phyloP scores from a whole-genome alignment of 2,797 vertebrate species.

The Vespertilio murinus region DNA sequence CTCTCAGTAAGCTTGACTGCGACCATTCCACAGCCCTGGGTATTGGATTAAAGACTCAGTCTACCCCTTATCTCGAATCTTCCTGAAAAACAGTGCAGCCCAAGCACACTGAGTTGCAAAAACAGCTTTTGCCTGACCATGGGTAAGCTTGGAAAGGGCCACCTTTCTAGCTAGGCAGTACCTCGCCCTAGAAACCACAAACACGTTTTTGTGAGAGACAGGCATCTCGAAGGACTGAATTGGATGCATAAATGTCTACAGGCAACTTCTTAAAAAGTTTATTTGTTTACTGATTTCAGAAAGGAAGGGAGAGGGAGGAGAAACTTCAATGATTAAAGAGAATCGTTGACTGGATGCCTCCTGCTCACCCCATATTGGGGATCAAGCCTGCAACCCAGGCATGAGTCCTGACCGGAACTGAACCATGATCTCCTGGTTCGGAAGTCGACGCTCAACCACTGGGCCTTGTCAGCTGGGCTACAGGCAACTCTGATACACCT shows the following conservation, averaged over 20 bases:
- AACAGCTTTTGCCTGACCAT: neutral
- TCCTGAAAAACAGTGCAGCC: slow-evolving; percentile 1
- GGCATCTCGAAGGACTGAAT: neutral
- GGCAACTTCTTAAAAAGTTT: neutral
- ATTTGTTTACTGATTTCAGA: neutral
- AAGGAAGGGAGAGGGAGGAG: no score
- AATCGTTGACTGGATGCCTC: no score
- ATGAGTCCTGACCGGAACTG: no score
- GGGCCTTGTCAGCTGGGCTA: neutral
- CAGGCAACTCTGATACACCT: neutral
- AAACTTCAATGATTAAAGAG: no score
- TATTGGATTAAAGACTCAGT: neutral
- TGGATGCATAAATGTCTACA: neutral
- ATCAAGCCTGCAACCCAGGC: no score
- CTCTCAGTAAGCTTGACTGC: neutral
- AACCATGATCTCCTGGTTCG: no score
- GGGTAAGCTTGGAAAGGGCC: neutral
- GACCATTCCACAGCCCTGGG: neutral
- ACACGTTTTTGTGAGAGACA: neutral
- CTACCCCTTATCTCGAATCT: neutral
- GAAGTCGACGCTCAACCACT: no score
- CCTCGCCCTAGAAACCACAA: neutral
- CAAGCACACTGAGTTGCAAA: slow-evolving; percentile 6
- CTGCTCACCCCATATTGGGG: no score
- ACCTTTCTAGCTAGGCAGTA: neutral